Percentiles rank a stretch among this genome's conserved stretches.
Evolutionary conservation across 2,888 invertebrate species (phyloP).

Genomic region (Philopedon plagiatum): DNA sequence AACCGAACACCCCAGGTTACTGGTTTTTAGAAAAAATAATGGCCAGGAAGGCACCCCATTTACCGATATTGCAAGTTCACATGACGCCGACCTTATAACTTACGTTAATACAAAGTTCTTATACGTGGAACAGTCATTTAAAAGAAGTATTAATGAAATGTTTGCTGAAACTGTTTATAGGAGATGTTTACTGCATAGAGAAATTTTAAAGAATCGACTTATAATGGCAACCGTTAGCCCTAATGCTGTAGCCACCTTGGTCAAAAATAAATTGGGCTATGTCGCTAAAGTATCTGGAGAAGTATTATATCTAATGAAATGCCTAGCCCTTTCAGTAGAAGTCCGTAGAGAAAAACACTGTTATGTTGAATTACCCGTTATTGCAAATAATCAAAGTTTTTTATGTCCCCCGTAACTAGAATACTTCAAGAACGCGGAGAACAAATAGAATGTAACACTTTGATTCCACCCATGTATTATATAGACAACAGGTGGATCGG

Average conservation of each 20-base stretch:
- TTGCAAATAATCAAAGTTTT: constrained; percentile 28
- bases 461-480: constrained; percentile 32
- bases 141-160: neutral
- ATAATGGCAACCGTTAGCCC: constrained; percentile 8
- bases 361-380: constrained; percentile 27
- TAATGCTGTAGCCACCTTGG: constrained; percentile 16
- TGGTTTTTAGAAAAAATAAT: neutral
- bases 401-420: constrained; percentile 34
- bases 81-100: neutral
- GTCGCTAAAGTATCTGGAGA: neutral
- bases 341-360: constrained; percentile 8
- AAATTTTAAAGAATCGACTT: constrained; percentile 22
- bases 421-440: constrained; percentile 34
- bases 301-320: constrained; percentile 15
- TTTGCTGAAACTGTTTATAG: too few relatives aligned
- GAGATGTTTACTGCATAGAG: constrained; percentile 1
- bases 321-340: constrained; percentile 3
- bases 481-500: constrained; percentile 35
- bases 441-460: too few relatives aligned
- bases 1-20: neutral
- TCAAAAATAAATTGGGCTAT: constrained; percentile 21
- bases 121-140: too few relatives aligned
- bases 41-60: neutral
- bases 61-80: neutral
- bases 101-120: constrained; percentile 2